Base-by-base conservation (phyloP, 2,113 vertebrate genomes). In the Lophotis ruficrista region DNA sequence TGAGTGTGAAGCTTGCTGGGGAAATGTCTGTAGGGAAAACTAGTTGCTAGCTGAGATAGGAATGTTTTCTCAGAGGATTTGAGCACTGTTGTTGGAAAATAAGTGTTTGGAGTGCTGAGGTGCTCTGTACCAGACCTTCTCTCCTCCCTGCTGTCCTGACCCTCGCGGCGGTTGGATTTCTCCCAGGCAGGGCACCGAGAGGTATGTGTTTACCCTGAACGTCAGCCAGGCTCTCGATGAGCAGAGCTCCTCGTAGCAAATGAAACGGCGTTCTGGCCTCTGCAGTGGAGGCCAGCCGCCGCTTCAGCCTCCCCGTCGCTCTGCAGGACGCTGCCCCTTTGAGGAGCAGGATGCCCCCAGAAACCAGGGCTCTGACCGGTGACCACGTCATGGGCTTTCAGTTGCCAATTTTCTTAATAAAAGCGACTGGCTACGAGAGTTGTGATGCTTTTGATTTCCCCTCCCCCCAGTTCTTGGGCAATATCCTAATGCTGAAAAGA, bases 141-240 rank as follows among this genome's bases (percentile, higher is more conserved):
- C 13, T 50, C 33, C 6, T 0, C n/a, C 58, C 45, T 83, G 71
- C 62, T 22, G 0, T 76, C 43, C 54, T 1, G 0, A 8, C 76
- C 77, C 70, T 14, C 21, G 20, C 37, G 10, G 24, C 61, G 22
- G 51, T 35, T 90, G 82, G 70, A 12, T 82, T 62, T 37, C 25
- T 87, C 65, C 61, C 53, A 51, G 6, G 35, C 83, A 71, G 65
- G 48, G 31, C 79, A 16, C n/a, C 11, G 48, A 47, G 45, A 93
- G 62, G 50, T 72, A 9, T 9, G 62, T 92, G 91, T 89, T 95
- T 89, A 76, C 66, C 15, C 85, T 90, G 85, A 94, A 50, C 50
- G 21, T n/a, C 71, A 77, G 92, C 75, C 90, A 88, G 85, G 12
- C 5, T 33, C 45, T 71, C 30, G 33, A 51, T 58, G 72, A 68